Evolutionary conservation across 2,113 vertebrate genomes (phyloP).

Genomic region (Megaleporinus macrocephalus): DNA sequence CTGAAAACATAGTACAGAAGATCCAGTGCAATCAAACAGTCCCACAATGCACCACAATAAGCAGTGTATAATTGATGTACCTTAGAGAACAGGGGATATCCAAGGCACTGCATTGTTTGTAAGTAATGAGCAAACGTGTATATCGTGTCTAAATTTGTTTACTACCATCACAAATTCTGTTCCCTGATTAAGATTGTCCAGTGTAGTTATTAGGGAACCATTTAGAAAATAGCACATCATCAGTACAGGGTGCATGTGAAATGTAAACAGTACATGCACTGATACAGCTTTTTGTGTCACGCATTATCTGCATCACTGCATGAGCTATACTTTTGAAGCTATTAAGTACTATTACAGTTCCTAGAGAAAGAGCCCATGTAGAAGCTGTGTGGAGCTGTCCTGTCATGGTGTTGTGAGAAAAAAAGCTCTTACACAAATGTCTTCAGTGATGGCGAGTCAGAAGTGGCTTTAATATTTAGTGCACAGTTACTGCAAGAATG

Average conservation of each 20-base stretch:
- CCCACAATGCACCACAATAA: too few relatives aligned
- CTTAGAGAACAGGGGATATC: too few relatives aligned
- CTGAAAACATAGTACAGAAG: too few relatives aligned
- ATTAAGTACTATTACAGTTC: not conserved
- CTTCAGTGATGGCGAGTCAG: not conserved
- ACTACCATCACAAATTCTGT: too few relatives aligned
- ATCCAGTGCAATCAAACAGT: too few relatives aligned
- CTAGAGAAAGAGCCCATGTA: not conserved
- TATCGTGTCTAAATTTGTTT: too few relatives aligned
- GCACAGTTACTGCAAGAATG: not conserved
- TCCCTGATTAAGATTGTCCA: too few relatives aligned
- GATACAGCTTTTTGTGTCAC: not conserved
- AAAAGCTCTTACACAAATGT: not conserved
- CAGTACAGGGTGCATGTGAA: not conserved
- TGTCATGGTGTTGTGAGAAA: not conserved
- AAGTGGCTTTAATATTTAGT: not conserved
- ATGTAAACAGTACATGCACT: not conserved
- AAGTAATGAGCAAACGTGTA: too few relatives aligned
- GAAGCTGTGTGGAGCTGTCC: not conserved
- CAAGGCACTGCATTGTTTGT: too few relatives aligned
- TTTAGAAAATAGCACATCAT: not conserved
- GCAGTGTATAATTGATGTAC: too few relatives aligned
- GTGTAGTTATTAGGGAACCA: not conserved
- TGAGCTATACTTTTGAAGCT: not conserved
- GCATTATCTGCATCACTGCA: not conserved